These are phyloP conservation scores for Anas georgica DNA, from an alignment of 2,797 vertebrate species.

Conservation along the genomic window DNA sequence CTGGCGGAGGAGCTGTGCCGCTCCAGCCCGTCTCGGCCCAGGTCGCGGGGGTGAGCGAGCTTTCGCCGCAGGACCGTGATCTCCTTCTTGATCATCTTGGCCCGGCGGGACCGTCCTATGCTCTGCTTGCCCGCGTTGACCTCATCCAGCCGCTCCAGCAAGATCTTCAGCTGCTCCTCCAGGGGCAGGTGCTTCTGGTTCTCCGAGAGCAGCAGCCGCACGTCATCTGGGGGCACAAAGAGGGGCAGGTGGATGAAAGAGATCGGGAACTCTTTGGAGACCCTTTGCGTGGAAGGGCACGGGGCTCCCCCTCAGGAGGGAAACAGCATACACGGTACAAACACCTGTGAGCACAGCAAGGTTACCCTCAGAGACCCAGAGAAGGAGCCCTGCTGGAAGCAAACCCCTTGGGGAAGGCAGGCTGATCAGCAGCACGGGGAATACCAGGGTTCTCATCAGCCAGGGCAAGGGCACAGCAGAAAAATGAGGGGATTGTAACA, in stretches of 20 bases:
- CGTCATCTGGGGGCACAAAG: conserved; percentile 75
- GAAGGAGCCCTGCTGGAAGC: neutral
- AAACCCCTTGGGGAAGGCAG: neutral
- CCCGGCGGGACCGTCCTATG: conserved; percentile 90
- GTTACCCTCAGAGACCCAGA: neutral
- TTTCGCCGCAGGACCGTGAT: conserved; percentile 94
- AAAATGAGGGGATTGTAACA: neutral
- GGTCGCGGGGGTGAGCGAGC: conserved; percentile 91
- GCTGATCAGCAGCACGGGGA: neutral
- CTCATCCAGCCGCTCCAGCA: conserved; percentile 89
- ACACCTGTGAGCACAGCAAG: neutral
- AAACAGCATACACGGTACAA: neutral
- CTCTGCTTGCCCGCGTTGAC: conserved; percentile 92
- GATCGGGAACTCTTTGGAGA: neutral
- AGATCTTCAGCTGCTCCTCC: conserved; percentile 93
- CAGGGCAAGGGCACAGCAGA: neutral
- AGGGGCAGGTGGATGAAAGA: neutral
- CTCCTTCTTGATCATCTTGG: conserved; percentile 97
- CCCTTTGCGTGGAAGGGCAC: neutral
- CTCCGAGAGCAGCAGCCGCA: conserved; percentile 85
- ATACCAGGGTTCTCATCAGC: neutral
- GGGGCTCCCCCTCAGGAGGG: neutral
- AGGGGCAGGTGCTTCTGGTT: conserved; percentile 90
- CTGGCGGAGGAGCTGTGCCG: conserved; percentile 83
- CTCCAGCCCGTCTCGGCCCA: conserved; percentile 79